Base-by-base conservation (phyloP, 2,888 invertebrate species). In the Lissonota sp. region DNA sequence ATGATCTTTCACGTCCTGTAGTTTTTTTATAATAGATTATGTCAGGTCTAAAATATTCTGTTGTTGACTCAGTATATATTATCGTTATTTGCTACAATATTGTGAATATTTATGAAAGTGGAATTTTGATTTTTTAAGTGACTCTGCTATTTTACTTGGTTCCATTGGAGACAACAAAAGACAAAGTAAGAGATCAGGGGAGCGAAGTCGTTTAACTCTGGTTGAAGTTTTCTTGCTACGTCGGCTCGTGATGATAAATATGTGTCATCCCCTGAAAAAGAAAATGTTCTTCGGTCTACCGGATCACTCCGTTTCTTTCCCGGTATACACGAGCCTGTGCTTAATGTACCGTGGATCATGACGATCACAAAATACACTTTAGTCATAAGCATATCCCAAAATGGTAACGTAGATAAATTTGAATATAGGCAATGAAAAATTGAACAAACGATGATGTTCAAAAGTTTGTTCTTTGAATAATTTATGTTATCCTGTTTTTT, bases 231-330 rank as follows among this genome's bases (percentile, higher is more conserved):
- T 44, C 14, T 16, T 51, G 5, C 6, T 6, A n/a, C 42, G 14
- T 70, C 42, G 63, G 55, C 60, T n/a, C 39, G 12, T 51, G 73
- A 55, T 73, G 78, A 72, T 79, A 16, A 55, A 73, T 26, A 26
- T 64, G 60, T 49, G 12, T 10, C 40, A 42, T 66, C 12, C 0
- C 10, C 14, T n/a, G 49, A 12, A 39, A 42, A 53, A 69, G 37
- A 73, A 66, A 66, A 73, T 51, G 5, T 49, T 37, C 14, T 55
- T 16, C 26, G 2, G 42, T 39, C 64, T n/a, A 6, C 16, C 5
- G 7, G 7, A 8, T 39, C 37, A 7, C 55, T 46, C 10, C 14
- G n/a, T 51, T 60, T 51, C 12, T 70, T 5, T 66, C 12, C n/a
- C 26, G 44, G 10, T 51, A 57, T 6, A 3, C 6, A 53, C 53